A percentile compares a stretch with the other conserved stretches of the same genome.
Evolutionary conservation across 1,140 invertebrate genomes (phyloP).

Genomic region (Eupristina koningsbergeri): DNA sequence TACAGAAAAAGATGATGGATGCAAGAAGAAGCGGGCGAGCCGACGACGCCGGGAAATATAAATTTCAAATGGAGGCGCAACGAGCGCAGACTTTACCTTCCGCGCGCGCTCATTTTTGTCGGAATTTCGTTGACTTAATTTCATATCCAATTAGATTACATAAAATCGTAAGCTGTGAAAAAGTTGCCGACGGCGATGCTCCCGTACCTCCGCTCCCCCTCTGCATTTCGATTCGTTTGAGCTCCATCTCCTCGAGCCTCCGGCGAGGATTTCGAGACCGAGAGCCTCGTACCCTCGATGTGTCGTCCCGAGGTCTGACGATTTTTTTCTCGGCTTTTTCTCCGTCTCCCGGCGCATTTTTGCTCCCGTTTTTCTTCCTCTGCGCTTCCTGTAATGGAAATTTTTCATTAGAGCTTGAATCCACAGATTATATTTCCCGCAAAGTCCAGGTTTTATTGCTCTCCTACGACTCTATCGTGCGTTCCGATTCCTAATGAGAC

Average conservation of each 20-base stretch:
- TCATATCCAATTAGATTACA: conserved; percentile 72
- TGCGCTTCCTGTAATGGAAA: conserved; percentile 39
- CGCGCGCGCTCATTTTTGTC: conserved; percentile 53
- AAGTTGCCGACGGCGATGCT: conserved; percentile 4
- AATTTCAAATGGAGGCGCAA: conserved; percentile 67
- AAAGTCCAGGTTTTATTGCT: not conserved
- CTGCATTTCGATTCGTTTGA: conserved; percentile 47
- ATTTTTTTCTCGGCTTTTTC: not conserved
- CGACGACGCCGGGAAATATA: conserved; percentile 65
- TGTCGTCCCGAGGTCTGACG: not conserved
- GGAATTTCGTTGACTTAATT: conserved; percentile 71
- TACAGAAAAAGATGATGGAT: conserved; percentile 68
- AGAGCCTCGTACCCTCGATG: not conserved
- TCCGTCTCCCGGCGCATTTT: conserved; percentile 8
- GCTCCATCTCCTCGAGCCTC: not conserved
- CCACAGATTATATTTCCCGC: not conserved
- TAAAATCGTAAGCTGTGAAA: conserved; percentile 53
- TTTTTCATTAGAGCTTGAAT: conserved; percentile 28
- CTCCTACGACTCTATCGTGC: conserved; percentile 5
- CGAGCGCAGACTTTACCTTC: not conserved
- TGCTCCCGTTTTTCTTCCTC: not conserved
- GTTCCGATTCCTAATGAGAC: not conserved
- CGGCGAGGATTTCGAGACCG: no score
- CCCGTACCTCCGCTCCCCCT: conserved; percentile 19
- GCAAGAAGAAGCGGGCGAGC: conserved; percentile 47